phyloP scores from a whole-genome alignment of 2,113 vertebrate species.

The Ranitomeya variabilis region DNA sequence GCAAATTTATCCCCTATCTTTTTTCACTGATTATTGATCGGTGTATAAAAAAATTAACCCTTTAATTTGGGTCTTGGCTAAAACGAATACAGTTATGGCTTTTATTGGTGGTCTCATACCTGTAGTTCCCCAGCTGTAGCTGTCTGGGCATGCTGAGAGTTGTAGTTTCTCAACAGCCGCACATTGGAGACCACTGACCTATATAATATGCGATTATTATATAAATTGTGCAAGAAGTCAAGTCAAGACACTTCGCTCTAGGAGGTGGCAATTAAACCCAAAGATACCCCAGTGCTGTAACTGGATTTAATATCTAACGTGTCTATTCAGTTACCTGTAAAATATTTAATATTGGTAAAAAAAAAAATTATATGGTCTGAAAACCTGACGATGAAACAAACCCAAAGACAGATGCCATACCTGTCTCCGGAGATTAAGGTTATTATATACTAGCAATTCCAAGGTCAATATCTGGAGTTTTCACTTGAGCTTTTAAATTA shows the following conservation, averaged over 20 bases:
- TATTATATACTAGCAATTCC: constrained; percentile 31
- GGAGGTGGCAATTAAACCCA: background rate
- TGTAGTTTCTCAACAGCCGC: no score
- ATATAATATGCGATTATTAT: background rate
- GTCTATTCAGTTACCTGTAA: background rate
- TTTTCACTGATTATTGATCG: no score
- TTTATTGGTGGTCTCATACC: background rate
- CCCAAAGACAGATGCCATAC: constrained; percentile 9
- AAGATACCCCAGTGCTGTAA: no score
- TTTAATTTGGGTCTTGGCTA: background rate
- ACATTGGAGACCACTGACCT: background rate
- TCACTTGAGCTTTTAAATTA: constrained; percentile 47
- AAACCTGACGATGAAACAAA: background rate
- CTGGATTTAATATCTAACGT: background rate
- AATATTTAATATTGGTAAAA: background rate
- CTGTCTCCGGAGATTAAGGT: constrained; percentile 19
- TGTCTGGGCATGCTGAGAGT: background rate
- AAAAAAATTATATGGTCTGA: background rate
- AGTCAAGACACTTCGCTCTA: background rate
- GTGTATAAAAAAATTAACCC: no score
- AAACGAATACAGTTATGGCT: background rate
- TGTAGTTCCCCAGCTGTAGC: background rate
- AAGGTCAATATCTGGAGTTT: constrained; percentile 30
- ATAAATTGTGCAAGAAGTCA: background rate
- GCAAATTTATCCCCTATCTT: no score